Evolutionary conservation across 2,113 vertebrate genomes (phyloP).

Genomic region (Entosphenus tridentatus): DNA sequence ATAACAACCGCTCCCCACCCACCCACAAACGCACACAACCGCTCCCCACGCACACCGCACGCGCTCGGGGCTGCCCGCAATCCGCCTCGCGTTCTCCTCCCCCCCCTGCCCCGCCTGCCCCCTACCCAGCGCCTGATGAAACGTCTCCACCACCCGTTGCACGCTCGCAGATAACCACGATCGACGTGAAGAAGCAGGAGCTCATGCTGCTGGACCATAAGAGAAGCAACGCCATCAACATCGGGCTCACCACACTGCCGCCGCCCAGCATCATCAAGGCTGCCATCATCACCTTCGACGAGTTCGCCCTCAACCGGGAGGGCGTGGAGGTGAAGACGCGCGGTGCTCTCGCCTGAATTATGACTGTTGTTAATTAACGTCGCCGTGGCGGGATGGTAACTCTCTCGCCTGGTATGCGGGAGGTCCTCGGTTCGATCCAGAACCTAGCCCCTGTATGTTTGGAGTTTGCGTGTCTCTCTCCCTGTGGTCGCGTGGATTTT

Average conservation of each 20-base stretch:
- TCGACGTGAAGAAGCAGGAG: constrained; percentile 39
- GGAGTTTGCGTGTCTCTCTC: too few species aligned
- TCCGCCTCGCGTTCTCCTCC: constrained; percentile 6
- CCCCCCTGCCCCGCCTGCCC: not conserved
- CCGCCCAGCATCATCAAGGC: constrained; percentile 67
- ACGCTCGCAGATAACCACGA: not conserved
- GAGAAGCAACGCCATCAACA: constrained; percentile 83
- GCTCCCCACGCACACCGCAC: too few species aligned
- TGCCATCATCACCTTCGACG: constrained; percentile 67
- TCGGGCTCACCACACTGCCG: constrained; percentile 66
- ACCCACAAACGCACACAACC: too few species aligned
- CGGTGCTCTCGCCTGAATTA: not conserved
- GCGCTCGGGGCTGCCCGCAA: too few species aligned
- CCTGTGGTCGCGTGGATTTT: too few species aligned
- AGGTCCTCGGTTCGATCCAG: too few species aligned
- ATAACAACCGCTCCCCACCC: too few species aligned
- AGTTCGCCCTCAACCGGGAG: constrained; percentile 81
- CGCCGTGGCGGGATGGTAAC: too few species aligned
- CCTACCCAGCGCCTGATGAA: constrained; percentile 7
- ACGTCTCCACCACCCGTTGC: constrained; percentile 7
- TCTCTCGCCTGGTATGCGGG: too few species aligned
- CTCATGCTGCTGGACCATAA: constrained; percentile 61
- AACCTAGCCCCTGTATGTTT: too few species aligned
- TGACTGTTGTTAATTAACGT: too few species aligned
- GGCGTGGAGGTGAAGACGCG: constrained; percentile 51